Percentiles rank a stretch among this genome's conserved stretches.
phyloP scores from a whole-genome alignment of 2,797 vertebrate species.

The Pangasius djambal region DNA sequence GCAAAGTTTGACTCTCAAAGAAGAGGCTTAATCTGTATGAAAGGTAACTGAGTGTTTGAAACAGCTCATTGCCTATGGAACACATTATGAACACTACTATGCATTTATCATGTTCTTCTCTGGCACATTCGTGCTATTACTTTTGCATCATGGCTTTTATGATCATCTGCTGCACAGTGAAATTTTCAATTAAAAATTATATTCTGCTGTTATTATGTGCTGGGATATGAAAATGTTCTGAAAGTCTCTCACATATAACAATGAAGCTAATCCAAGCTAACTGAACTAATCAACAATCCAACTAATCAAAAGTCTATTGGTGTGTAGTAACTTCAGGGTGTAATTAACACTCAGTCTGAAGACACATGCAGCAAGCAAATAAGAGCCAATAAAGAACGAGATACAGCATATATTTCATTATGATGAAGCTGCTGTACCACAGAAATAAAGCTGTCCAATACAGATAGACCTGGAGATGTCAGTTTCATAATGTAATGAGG shows the following conservation, averaged over 20 bases:
- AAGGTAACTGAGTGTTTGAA: constrained; percentile 56
- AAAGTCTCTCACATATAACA: background rate
- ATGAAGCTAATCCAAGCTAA: background rate
- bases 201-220: constrained; percentile 42
- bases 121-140: constrained; percentile 47
- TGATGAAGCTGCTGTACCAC: constrained; percentile 22
- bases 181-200: constrained; percentile 56
- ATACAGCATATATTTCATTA: background rate
- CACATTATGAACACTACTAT: constrained; percentile 45
- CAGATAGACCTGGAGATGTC: constrained; percentile 8
- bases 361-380: background rate
- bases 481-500: constrained; percentile 8
- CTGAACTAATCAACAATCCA: constrained; percentile 31
- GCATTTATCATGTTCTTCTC: constrained; percentile 52
- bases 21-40: constrained; percentile 52
- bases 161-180: constrained; percentile 54
- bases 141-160: constrained; percentile 53
- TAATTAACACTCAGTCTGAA: background rate
- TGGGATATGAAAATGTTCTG: constrained; percentile 19
- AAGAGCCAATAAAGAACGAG: constrained; percentile 11
- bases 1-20: constrained; percentile 27
- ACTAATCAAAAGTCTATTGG: constrained; percentile 22
- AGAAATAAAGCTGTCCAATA: background rate
- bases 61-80: constrained; percentile 50
- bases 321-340: constrained; percentile 2